Evolutionary conservation across 2,888 invertebrate genomes (phyloP), one percentile per base, ranked within the genome.

Genomic region (Malacosoma neustria): DNA sequence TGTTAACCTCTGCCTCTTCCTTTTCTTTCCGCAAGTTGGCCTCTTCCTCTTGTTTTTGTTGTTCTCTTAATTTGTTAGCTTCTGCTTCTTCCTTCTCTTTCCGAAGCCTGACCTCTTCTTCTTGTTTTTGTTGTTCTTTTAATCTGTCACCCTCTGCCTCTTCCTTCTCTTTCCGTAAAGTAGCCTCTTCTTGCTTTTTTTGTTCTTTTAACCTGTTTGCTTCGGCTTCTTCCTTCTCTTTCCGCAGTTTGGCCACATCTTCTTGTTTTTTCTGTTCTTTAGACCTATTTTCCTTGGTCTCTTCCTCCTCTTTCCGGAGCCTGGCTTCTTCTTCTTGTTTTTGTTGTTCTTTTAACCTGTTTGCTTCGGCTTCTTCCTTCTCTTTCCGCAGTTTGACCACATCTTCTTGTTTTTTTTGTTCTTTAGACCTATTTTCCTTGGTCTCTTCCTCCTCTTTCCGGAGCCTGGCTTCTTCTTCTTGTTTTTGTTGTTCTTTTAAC

Each of bases 141-240:
- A n/a, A n/a, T n/a, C 51, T 15, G 29, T 35, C 14, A 44, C 45
- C 22, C 14, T 46, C 37, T 22, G 44, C 30, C 43, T 50, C 11
- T 9, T n/a, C 11, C 1, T 14, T n/a, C 30, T 36, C 0, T 32
- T 34, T 15, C 9, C 7, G 9, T 13, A 3, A 2, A 11, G 14
- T 9, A 12, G 5, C 13, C 12, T 37, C 15, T 1, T 12, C 9
- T 32, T 30, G 38, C 1, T 6, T 36, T n/a, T 11, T 4, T 32
- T 41, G 40, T 15, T 13, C n/a, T 2, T 40, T 44, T 40, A 45
- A 35, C 6, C 13, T 11, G 3, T 32, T 13, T 4, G 30, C 11
- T 11, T 13, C 30, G 11, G 32, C 33, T 9, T 14, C 30, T 33
- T 38, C 29, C 13, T 32, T 13, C 11, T 14, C 32, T 15, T 32